Conservation (phyloP, 2,888 invertebrate species). For the Pteria penguin region DNA sequence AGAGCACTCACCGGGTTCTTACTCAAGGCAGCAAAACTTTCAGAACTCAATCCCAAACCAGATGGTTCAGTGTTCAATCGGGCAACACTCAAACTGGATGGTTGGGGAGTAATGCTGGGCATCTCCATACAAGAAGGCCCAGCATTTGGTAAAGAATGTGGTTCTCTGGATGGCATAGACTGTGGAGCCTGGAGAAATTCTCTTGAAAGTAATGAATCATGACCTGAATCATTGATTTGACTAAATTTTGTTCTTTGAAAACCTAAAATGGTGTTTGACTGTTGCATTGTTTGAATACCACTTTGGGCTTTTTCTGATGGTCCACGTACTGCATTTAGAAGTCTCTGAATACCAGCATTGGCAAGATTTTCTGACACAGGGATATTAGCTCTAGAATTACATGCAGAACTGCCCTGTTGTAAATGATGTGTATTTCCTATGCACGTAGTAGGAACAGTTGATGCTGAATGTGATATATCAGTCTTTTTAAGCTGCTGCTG, state of each 20-base stretch:
- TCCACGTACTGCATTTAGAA: neutral
- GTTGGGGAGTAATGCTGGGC: slow-evolving; percentile 1
- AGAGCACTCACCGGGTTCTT: slow-evolving; percentile 81
- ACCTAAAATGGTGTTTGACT: neutral
- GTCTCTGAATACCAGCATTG: slow-evolving; percentile 22
- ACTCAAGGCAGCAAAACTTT: slow-evolving; percentile 77
- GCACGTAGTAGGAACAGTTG: too few species aligned
- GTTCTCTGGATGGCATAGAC: neutral
- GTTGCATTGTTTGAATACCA: neutral
- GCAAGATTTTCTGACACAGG: slow-evolving; percentile 1
- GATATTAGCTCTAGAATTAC: neutral
- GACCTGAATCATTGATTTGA: too few species aligned
- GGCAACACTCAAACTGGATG: slow-evolving; percentile 42
- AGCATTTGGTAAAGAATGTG: neutral
- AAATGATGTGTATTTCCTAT: too few species aligned
- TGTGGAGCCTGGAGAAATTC: neutral
- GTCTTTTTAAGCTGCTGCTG: slow-evolving; percentile 18
- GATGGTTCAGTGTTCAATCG: slow-evolving; percentile 61
- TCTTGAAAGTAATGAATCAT: too few species aligned
- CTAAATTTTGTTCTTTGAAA: neutral
- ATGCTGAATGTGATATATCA: slow-evolving; percentile 36
- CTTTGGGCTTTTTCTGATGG: neutral
- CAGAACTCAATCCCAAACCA: slow-evolving; percentile 60
- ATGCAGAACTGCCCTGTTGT: neutral
- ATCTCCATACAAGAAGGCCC: slow-evolving; percentile 6